Conservation (phyloP, 2,113 vertebrate species). For the Lepisosteus oculatus region DNA sequence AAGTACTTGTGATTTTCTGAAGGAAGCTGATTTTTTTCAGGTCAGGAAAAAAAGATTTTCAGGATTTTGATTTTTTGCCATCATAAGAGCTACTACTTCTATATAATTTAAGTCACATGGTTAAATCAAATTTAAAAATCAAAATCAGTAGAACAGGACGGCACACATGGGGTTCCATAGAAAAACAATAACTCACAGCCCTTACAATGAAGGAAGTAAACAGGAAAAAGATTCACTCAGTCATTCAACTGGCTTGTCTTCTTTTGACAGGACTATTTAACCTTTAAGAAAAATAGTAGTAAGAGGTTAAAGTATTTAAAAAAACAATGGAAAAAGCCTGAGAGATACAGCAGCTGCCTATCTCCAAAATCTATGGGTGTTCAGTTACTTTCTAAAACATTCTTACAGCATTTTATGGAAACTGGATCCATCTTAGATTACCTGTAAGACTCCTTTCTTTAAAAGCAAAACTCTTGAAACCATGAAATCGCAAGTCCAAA, state of each 20-base stretch:
- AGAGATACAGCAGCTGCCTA: constrained; percentile 21
- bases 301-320: constrained; percentile 27
- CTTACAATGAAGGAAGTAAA: background rate
- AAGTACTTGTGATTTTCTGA: too few relatives aligned
- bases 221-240: constrained; percentile 4
- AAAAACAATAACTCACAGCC: too few relatives aligned
- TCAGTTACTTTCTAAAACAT: constrained; percentile 45
- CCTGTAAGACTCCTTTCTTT: background rate
- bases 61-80: background rate
- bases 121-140: constrained; percentile 8
- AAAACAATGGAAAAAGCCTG: constrained; percentile 7
- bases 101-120: constrained; percentile 23
- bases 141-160: constrained; percentile 12
- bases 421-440: constrained; percentile 21
- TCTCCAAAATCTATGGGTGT: constrained; percentile 30
- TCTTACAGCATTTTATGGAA: constrained; percentile 33
- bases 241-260: constrained; percentile 18
- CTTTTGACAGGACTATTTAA: constrained; percentile 30
- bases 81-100: background rate
- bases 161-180: background rate
- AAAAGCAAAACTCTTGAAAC: too few relatives aligned
- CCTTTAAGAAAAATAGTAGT: constrained; percentile 23
- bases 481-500: too few relatives aligned
- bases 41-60: too few relatives aligned
- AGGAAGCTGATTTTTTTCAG: too few relatives aligned